Evolutionary conservation across 2,797 vertebrate genomes (phyloP).

Genomic region (Gadopsis bispinosus): DNA sequence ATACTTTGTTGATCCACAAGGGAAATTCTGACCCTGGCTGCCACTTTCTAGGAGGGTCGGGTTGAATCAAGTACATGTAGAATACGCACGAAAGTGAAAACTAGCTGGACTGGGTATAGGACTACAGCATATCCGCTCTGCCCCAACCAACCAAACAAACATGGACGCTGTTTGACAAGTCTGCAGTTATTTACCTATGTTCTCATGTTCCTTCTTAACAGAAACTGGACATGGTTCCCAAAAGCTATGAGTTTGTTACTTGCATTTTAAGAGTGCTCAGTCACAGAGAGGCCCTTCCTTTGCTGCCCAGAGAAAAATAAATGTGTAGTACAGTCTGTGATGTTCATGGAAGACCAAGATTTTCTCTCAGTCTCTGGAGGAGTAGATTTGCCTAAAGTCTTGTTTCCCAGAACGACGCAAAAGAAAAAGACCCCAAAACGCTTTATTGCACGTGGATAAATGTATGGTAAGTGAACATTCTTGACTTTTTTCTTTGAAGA

Average conservation of each 20-base stretch:
- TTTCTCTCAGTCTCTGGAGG: not conserved
- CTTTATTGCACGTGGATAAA: not conserved
- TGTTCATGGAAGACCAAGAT: not conserved
- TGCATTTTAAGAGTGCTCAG: not conserved
- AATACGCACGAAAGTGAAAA: not conserved
- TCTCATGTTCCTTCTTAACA: conserved; percentile 12
- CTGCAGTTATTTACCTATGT: conserved; percentile 53
- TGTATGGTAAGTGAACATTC: not conserved
- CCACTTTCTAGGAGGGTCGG: not conserved
- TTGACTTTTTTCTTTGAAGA: not conserved
- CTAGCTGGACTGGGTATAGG: not conserved
- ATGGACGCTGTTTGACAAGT: conserved; percentile 43
- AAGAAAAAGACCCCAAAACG: not conserved
- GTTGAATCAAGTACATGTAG: not conserved
- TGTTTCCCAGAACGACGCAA: not conserved
- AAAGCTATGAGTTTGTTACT: not conserved
- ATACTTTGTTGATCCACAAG: not conserved
- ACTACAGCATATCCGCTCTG: not conserved
- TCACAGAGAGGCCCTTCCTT: not conserved
- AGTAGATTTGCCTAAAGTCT: not conserved
- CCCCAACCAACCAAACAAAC: conserved; percentile 13
- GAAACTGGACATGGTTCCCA: not conserved
- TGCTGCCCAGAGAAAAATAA: not conserved
- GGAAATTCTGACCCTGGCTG: not conserved
- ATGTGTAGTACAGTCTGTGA: not conserved